Conservation (phyloP, 2,797 vertebrate species). For the Falco berigora region DNA sequence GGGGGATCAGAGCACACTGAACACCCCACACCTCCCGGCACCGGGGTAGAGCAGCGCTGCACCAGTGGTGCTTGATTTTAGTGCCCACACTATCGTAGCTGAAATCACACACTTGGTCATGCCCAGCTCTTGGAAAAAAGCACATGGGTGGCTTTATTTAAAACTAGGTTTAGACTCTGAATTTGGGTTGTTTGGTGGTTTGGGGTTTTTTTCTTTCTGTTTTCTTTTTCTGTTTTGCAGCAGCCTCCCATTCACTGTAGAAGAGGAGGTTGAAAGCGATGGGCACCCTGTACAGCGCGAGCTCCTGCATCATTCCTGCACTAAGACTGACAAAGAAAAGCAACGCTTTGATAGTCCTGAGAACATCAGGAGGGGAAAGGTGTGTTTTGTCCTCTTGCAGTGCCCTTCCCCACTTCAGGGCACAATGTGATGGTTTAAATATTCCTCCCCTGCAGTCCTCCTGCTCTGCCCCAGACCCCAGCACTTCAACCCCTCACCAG, state of each 20-base stretch:
- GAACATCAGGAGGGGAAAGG: background rate
- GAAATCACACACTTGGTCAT: background rate
- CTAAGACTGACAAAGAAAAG: background rate
- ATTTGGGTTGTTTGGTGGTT: too few species aligned
- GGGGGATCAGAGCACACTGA: rapidly evolving
- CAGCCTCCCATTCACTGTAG: background rate
- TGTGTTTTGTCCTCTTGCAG: background rate
- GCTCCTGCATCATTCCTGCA: background rate
- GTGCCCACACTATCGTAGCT: background rate
- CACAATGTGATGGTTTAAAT: background rate
- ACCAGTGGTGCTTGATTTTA: background rate
- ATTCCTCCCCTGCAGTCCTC: background rate
- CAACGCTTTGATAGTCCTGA: background rate
- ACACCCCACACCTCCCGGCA: rapidly evolving
- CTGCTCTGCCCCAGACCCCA: background rate
- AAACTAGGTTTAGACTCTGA: background rate
- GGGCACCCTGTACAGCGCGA: rapidly evolving
- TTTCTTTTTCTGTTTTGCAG: background rate
- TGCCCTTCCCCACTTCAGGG: background rate
- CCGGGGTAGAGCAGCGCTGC: too few species aligned
- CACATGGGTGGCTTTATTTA: background rate
- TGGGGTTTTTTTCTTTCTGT: background rate
- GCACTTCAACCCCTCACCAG: too few species aligned
- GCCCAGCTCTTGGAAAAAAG: background rate
- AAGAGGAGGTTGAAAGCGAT: background rate